Evolutionary conservation across 2,797 vertebrate genomes (phyloP).

Genomic region (Champsocephalus gunnari): DNA sequence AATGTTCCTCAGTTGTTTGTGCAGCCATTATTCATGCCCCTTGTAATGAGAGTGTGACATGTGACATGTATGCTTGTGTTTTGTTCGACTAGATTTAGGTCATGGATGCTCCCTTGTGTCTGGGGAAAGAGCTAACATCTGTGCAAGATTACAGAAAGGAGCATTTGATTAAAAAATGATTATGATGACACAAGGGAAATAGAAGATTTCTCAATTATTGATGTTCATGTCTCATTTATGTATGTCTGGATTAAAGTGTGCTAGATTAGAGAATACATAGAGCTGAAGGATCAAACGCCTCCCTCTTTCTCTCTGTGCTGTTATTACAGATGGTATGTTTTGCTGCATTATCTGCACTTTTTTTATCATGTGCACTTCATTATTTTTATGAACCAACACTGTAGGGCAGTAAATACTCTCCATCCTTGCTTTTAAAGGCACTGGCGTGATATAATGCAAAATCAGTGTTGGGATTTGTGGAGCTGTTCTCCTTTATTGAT

Average conservation of each 20-base stretch:
- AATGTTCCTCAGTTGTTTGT: slow-evolving; percentile 40
- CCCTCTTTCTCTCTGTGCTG: background rate
- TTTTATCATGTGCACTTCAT: background rate
- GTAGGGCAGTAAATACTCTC: background rate
- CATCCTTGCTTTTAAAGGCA: slow-evolving; percentile 13
- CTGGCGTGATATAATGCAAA: slow-evolving; percentile 41
- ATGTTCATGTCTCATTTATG: slow-evolving; percentile 44
- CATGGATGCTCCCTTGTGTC: slow-evolving; percentile 57
- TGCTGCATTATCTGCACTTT: background rate
- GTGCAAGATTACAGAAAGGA: slow-evolving; percentile 58
- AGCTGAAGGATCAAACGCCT: slow-evolving; percentile 17
- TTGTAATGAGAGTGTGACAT: slow-evolving; percentile 9
- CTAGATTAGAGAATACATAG: slow-evolving; percentile 28
- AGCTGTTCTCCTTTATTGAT: slow-evolving; percentile 70
- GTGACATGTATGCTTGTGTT: slow-evolving; percentile 26
- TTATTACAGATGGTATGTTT: slow-evolving; percentile 1
- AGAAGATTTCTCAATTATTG: slow-evolving; percentile 26
- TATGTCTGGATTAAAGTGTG: slow-evolving; percentile 50
- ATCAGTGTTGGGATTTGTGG: slow-evolving; percentile 65
- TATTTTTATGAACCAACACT: background rate
- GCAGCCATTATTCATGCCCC: slow-evolving; percentile 37
- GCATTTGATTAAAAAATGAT: slow-evolving; percentile 58
- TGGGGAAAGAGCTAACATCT: slow-evolving; percentile 45
- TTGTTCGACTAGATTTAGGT: slow-evolving; percentile 56
- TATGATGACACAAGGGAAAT: slow-evolving; percentile 10